A percentile compares a stretch with the other conserved stretches of the same genome.
phyloP scores from a whole-genome alignment of 2,888 invertebrate genomes.

The Agapetus fuscipes region DNA sequence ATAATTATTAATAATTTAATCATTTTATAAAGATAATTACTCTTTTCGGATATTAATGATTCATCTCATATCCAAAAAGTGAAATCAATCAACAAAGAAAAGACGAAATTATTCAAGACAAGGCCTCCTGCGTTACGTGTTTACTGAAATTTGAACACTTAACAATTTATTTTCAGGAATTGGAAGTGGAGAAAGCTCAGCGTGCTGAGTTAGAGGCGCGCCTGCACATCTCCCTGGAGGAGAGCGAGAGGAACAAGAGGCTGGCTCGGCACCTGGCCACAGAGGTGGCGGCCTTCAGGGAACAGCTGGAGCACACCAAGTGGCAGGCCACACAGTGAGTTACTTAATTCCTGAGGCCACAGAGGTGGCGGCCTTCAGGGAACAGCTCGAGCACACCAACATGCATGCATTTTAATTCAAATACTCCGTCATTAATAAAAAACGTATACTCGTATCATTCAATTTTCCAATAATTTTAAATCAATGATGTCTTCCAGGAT shows the following conservation, averaged over 20 bases:
- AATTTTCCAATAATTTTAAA: slow-evolving; percentile 2
- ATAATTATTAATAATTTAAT: no score
- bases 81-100: no score
- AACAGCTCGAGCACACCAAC: slow-evolving; percentile 52
- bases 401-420: slow-evolving; percentile 48
- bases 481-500: slow-evolving; percentile 29
- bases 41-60: no score
- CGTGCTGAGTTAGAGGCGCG: slow-evolving; percentile 45
- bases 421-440: no score
- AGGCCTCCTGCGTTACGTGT: no score
- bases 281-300: slow-evolving; percentile 51
- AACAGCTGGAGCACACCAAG: slow-evolving; percentile 52
- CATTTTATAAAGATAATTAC: no score
- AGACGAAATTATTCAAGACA: no score
- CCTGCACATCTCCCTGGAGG: slow-evolving; percentile 37
- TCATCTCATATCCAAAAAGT: no score
- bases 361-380: slow-evolving; percentile 51
- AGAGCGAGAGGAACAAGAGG: slow-evolving; percentile 52
- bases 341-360: no score
- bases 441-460: no score
- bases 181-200: slow-evolving; percentile 41
- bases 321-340: slow-evolving; percentile 48
- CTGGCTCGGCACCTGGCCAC: slow-evolving; percentile 57
- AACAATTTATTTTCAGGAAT: slow-evolving; percentile 42
- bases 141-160: no score